Conservation (phyloP, 2,113 vertebrate genomes). For the Glareola pratincola region DNA sequence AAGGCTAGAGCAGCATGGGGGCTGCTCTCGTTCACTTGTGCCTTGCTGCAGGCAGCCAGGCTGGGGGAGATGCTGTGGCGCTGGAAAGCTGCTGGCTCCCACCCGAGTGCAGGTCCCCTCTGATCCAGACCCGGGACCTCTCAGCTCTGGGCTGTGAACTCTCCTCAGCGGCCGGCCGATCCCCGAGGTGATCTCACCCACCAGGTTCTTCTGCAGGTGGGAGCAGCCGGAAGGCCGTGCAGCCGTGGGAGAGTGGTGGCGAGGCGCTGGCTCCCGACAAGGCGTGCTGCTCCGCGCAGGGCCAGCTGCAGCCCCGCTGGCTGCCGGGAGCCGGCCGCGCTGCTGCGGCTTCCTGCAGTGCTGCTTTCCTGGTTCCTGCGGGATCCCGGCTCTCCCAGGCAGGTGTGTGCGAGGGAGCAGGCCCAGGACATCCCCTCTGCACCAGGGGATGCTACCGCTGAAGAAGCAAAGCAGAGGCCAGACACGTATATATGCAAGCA, state of each 20-base stretch:
- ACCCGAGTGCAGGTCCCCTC: background rate
- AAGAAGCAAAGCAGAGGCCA: background rate
- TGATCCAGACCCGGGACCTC: background rate
- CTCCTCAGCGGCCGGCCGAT: accelerated
- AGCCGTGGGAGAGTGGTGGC: accelerated
- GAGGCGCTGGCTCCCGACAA: accelerated
- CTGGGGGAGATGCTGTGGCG: background rate
- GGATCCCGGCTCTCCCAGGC: background rate
- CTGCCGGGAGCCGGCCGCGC: accelerated
- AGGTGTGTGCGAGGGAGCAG: background rate
- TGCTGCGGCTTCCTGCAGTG: background rate
- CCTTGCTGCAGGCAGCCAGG: accelerated
- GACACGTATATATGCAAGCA: background rate
- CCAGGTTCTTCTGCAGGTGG: background rate
- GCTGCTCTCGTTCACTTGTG: accelerated
- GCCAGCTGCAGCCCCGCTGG: background rate
- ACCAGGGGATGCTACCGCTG: background rate
- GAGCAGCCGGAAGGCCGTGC: accelerated
- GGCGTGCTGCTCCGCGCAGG: accelerated
- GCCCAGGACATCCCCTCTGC: accelerated
- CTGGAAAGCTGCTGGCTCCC: background rate
- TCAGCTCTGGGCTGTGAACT: background rate
- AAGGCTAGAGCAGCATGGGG: background rate
- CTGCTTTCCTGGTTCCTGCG: accelerated
- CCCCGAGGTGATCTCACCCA: background rate